These are phyloP conservation scores for Prostheceraeus crozeri DNA, from an alignment of 2,888 invertebrate genomes.

Conservation along the genomic window DNA sequence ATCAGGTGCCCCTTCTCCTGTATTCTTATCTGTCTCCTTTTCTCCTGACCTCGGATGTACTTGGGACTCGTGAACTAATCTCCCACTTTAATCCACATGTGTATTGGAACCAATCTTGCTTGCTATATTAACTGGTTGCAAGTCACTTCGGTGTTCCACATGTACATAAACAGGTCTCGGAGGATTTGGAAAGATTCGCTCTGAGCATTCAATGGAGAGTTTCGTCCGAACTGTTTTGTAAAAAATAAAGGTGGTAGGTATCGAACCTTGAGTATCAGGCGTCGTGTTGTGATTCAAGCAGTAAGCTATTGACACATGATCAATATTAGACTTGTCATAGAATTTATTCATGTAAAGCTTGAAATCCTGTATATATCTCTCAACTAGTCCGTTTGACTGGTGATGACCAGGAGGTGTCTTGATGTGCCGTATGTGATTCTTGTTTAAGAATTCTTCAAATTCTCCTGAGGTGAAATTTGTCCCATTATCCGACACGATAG, in stretches of 20 bases:
- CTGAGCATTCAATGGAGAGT: no score
- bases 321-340: background rate
- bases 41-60: no score
- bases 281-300: conserved; percentile 20
- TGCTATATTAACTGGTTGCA: no score
- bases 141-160: no score
- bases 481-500: conserved; percentile 25
- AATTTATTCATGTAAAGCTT: conserved; percentile 2
- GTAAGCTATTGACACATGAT: background rate
- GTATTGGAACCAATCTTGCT: no score
- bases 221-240: no score
- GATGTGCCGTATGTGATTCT: background rate
- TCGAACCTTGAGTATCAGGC: conserved; percentile 8
- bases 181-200: no score
- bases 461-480: conserved; percentile 24
- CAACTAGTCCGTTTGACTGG: conserved; percentile 10
- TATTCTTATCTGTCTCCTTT: no score
- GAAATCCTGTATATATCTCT: background rate
- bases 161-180: no score
- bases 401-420: conserved; percentile 9
- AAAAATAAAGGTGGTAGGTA: conserved; percentile 11
- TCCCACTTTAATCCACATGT: no score
- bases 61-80: no score
- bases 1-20: no score
- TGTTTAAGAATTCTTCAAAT: conserved; percentile 17